A percentile compares a stretch with the other conserved stretches of the same genome.
Evolutionary conservation across 1,140 invertebrate species (phyloP).

Genomic region (Euura lappo): DNA sequence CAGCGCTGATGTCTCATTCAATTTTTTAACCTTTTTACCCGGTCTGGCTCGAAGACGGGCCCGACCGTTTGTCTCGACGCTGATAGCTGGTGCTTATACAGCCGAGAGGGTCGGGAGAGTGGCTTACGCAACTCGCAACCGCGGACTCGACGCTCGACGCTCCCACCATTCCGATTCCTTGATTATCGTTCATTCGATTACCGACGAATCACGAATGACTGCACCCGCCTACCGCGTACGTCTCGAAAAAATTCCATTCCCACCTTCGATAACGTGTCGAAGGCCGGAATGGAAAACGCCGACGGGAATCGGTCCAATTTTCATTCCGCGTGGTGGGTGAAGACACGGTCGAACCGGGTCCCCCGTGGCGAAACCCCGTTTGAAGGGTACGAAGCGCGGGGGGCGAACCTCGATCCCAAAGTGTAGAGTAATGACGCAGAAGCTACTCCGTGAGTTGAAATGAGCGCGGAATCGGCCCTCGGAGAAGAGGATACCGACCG

Average conservation of each 20-base stretch:
- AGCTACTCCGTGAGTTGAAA: slow-evolving; percentile 39
- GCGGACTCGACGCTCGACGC: too few relatives aligned
- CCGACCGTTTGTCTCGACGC: not conserved
- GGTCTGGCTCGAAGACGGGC: not conserved
- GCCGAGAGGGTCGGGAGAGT: not conserved
- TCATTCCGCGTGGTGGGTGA: too few relatives aligned
- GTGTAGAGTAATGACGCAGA: slow-evolving; percentile 52
- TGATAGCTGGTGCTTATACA: not conserved
- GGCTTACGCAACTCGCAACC: too few relatives aligned
- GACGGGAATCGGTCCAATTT: too few relatives aligned
- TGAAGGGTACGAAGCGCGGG: slow-evolving; percentile 6
- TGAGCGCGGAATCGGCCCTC: not conserved
- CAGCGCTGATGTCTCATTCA: not conserved
- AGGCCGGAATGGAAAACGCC: too few relatives aligned
- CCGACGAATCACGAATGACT: too few relatives aligned
- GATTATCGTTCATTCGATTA: not conserved
- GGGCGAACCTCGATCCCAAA: slow-evolving; percentile 25
- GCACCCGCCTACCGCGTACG: too few relatives aligned
- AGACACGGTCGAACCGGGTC: not conserved
- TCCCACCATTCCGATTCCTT: not conserved
- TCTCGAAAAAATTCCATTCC: too few relatives aligned
- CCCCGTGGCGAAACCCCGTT: slow-evolving; percentile 2
- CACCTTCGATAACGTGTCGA: too few relatives aligned
- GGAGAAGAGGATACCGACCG: not conserved
- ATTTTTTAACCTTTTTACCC: slow-evolving; percentile 4